These are phyloP conservation scores for Neria commutata DNA, from an alignment of 2,888 invertebrate species.

Conservation along the genomic window DNA sequence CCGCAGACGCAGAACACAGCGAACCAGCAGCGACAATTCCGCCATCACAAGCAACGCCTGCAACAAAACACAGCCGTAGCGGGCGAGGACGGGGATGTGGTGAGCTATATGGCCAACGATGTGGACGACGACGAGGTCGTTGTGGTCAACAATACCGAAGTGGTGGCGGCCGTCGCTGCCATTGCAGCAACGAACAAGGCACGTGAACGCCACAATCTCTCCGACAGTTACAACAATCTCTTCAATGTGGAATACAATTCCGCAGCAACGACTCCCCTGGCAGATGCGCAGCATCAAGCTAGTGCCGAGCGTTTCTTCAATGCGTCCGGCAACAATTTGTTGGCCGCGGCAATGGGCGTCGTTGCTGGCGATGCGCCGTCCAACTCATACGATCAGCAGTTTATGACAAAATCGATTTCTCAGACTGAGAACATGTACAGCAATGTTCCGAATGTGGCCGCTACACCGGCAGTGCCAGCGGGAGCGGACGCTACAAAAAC, in stretches of 20 bases:
- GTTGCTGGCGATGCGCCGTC: conserved; percentile 32
- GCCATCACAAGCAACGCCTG: conserved; percentile 53
- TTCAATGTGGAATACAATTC: conserved; percentile 58
- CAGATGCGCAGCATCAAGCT: conserved; percentile 6
- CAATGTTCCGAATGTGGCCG: conserved; percentile 55
- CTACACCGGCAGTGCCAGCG: conserved; percentile 25
- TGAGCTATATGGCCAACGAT: conserved; percentile 34
- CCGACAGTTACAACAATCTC: conserved; percentile 61
- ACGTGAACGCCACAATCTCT: conserved; percentile 55
- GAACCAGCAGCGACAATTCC: conserved; percentile 43
- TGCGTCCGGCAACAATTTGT: conserved; percentile 36
- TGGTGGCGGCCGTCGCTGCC: conserved; percentile 59
- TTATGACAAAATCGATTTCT: conserved; percentile 47
- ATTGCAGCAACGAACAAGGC: conserved; percentile 55
- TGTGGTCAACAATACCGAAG: conserved; percentile 55
- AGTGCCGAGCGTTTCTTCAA: conserved; percentile 9
- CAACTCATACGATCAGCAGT: conserved; percentile 5
- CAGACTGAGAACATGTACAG: conserved; percentile 61
- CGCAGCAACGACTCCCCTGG: conserved; percentile 20
- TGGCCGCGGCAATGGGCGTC: conserved; percentile 44
- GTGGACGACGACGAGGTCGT: conserved; percentile 49
- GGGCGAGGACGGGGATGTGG: conserved; percentile 4
- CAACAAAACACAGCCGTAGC: conserved; percentile 28
- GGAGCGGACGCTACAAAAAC: conserved; percentile 32
- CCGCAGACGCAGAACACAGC: conserved; percentile 45